These are phyloP conservation scores for Zenarchopterus dispar DNA, from an alignment of 2,797 vertebrate genomes.

Conservation along the genomic window DNA sequence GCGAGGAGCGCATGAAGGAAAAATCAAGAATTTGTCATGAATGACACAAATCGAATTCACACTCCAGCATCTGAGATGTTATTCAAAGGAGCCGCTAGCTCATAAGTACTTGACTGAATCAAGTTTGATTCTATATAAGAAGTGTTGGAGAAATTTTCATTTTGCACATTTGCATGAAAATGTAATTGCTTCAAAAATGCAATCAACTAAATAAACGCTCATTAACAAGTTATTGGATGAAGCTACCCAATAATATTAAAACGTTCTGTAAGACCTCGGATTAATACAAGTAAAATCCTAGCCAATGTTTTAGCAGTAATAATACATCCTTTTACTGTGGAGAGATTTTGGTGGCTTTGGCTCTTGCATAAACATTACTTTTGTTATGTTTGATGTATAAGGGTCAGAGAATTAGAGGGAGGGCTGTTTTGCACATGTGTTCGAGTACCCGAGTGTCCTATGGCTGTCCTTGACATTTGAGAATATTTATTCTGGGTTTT, in stretches of 20 bases:
- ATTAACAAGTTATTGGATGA: too few species aligned
- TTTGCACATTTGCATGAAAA: background rate
- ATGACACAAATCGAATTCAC: slow-evolving; percentile 28
- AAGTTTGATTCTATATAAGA: slow-evolving; percentile 5
- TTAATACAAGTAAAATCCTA: slow-evolving; percentile 14
- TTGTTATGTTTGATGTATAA: slow-evolving; percentile 55
- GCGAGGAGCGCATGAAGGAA: slow-evolving; percentile 30
- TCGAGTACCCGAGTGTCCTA: slow-evolving; percentile 16
- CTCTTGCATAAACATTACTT: slow-evolving; percentile 61
- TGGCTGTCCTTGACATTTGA: slow-evolving; percentile 40
- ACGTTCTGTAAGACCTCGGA: background rate
- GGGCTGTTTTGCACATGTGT: slow-evolving; percentile 45
- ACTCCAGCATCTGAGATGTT: background rate
- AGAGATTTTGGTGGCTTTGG: too few species aligned
- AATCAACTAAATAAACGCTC: too few species aligned
- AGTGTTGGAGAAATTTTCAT: background rate
- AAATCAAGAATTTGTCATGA: slow-evolving; percentile 44
- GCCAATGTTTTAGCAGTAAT: slow-evolving; percentile 10
- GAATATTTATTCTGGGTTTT: slow-evolving; percentile 21
- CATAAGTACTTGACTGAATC: background rate
- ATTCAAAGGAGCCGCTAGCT: background rate
- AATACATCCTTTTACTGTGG: too few species aligned
- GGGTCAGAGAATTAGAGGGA: slow-evolving; percentile 43
- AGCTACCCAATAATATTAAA: background rate
- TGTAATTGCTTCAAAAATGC: too few species aligned